These are phyloP conservation scores for Lasioglossum leucozonium DNA, from an alignment of 2,888 invertebrate species.

Conservation along the genomic window DNA sequence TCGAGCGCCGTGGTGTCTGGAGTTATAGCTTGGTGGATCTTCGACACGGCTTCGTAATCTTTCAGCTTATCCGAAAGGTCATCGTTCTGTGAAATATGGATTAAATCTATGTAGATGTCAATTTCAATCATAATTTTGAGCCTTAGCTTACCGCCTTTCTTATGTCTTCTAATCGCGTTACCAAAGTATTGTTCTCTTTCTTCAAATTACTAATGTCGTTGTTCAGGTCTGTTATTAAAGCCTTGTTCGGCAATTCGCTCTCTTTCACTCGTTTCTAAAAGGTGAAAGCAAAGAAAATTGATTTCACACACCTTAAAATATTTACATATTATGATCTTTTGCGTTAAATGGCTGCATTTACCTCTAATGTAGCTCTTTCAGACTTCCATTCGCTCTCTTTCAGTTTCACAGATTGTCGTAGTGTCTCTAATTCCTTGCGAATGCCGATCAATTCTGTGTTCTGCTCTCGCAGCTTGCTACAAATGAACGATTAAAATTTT, in stretches of 20 bases:
- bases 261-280: slow-evolving; percentile 77
- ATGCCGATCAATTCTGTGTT: slow-evolving; percentile 88
- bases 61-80: slow-evolving; percentile 92
- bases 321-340: background rate
- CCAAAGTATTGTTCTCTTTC: slow-evolving; percentile 88
- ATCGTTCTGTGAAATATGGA: slow-evolving; percentile 87
- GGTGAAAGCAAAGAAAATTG: background rate
- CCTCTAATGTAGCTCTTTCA: slow-evolving; percentile 90
- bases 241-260: slow-evolving; percentile 84
- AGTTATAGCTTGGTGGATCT: slow-evolving; percentile 91
- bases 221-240: slow-evolving; percentile 90
- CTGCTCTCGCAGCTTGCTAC: slow-evolving; percentile 87
- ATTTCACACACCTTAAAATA: background rate
- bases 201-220: slow-evolving; percentile 90
- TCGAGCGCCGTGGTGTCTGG: slow-evolving; percentile 91
- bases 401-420: slow-evolving; percentile 88
- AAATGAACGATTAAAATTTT: slow-evolving; percentile 45
- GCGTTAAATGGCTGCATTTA: slow-evolving; percentile 75
- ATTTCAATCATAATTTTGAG: background rate
- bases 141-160: slow-evolving; percentile 86
- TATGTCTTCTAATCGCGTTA: slow-evolving; percentile 89
- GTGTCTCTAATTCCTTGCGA: slow-evolving; percentile 88
- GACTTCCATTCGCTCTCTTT: slow-evolving; percentile 90
- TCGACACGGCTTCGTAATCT: slow-evolving; percentile 93
- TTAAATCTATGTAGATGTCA: background rate